Base-by-base conservation (phyloP, 2,888 invertebrate species). In the Eupithecia exiguata region DNA sequence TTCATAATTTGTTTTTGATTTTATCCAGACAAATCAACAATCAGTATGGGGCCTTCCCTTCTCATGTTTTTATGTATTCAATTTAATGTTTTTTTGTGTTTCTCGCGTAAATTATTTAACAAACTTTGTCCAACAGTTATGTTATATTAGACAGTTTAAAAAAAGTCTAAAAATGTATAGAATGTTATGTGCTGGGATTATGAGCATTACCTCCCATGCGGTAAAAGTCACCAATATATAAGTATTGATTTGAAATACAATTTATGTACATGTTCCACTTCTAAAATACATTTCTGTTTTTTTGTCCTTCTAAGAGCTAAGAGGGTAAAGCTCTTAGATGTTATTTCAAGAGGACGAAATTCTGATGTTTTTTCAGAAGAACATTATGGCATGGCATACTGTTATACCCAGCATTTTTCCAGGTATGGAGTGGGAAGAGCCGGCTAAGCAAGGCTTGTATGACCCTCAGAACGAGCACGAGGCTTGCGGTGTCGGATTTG, bases 401-500 rank as follows among this genome's bases (percentile, higher is more conserved):
- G n/a, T 49, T 49, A 49, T 6, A 49, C 6, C 46, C 0, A 2
- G 12, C 46, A n/a, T 67, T 18, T 62, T 21, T 49, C 21, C 90
- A 95, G 95, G 95, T 92, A 96, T 96, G 95, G 95, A 96, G 94
- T 97, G 97, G 97, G 96, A 97, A 95, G 96, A 96, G 95, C 98
- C 98, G 89, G 95, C 95, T 88, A 97, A 97, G 94, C 97, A 97
- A 96, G 98, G 99, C 94, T 96, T 99, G 88, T 99, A 99, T 95
- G 98, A 99, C 95, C 99, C 99, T 76, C 96, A 96, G 87, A 96
- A 97, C 91, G 99, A 99, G 95, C 98, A 97, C 92, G 99, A 99
- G 90, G 99, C 99, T 80, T 99, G 99, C 91, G 99, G 99, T 81
- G 99, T 99, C 87, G 99, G 99, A 85, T 99, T 99, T 94, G 98